Conservation (phyloP, 2,113 vertebrate species). For the Strix uralensis region DNA sequence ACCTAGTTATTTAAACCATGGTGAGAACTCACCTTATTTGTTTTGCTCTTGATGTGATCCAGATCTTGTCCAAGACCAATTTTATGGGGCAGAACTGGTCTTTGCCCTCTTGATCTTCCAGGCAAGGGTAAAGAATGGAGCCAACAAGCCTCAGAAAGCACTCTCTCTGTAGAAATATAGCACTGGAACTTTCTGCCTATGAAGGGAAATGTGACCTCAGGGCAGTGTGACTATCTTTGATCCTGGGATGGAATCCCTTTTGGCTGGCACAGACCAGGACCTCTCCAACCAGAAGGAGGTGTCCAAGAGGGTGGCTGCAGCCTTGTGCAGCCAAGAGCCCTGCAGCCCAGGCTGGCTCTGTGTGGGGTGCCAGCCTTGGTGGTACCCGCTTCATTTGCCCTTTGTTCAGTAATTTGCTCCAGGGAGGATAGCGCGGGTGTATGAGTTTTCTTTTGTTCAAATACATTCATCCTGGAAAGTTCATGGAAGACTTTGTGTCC, state of each 20-base stretch:
- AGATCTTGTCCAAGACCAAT: not conserved
- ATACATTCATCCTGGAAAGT: not conserved
- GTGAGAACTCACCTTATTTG: not conserved
- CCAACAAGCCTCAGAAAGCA: not conserved
- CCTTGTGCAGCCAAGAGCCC: not conserved
- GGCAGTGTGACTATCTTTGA: not conserved
- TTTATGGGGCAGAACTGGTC: not conserved
- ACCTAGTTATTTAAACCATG: not conserved
- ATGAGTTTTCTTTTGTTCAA: not conserved
- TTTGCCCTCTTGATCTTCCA: not conserved
- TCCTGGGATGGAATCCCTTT: not conserved
- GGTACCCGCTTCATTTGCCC: accelerated
- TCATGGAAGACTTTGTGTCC: not conserved
- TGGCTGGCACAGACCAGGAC: not conserved
- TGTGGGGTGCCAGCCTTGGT: accelerated
- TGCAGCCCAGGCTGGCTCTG: not conserved
- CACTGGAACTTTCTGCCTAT: not conserved
- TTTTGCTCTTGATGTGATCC: not conserved
- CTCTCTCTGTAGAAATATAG: not conserved
- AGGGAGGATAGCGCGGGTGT: accelerated
- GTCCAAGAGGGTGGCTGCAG: not conserved
- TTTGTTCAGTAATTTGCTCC: not conserved
- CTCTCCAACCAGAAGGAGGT: not conserved
- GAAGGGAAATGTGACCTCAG: not conserved
- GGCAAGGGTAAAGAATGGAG: not conserved